Base-by-base conservation (phyloP, 2,113 vertebrate genomes). In the Bufo gargarizans region DNA sequence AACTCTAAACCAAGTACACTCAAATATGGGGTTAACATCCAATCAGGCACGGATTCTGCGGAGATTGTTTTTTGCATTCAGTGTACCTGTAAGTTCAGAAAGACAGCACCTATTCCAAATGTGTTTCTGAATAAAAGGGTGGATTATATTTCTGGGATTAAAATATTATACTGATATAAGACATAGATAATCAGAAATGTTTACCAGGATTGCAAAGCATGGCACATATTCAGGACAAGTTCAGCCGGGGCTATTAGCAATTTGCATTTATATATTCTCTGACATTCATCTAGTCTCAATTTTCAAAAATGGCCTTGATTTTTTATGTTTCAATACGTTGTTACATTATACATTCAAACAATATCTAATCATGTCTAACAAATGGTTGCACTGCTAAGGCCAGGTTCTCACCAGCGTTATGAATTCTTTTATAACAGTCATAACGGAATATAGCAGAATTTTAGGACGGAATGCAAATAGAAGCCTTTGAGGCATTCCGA, bases 21-120 rank as follows among this genome's bases (percentile, higher is more conserved):
- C 53, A 69, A 84, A 84, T 55, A 50, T 59, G 22, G 69, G 17
- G 67, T 71, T 84, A 55, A 50, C 45, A 71, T 69, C 49, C 82
- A 84, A 84, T 84, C 82, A 84, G 10, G 49, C 20, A 71, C 14
- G 16, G 55, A 69, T 69, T 84, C 3, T 81, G 78, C 78, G 10
- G 22, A 61, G 33, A 81, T 45, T 81, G 17, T 61, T 45, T 78
- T 56, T 59, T 17, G 22, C 20, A 81, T 80, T 33, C 33, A 59
- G 16, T 81, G 56, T 81, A 45, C 22, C 78, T 33, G 19, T 22
- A 20, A 59, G 59, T 45, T 81, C 33, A 58, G 33, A 43, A 61
- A 43, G 17, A 81, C 7, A 58, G 53, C 33, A 56, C 50, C 53
- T 55, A 56, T 55, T 22, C 10, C 49, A 53, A 55, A 33, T 58